Base-by-base conservation (phyloP, 2,113 vertebrate genomes). In the Scartelaos histophorus region DNA sequence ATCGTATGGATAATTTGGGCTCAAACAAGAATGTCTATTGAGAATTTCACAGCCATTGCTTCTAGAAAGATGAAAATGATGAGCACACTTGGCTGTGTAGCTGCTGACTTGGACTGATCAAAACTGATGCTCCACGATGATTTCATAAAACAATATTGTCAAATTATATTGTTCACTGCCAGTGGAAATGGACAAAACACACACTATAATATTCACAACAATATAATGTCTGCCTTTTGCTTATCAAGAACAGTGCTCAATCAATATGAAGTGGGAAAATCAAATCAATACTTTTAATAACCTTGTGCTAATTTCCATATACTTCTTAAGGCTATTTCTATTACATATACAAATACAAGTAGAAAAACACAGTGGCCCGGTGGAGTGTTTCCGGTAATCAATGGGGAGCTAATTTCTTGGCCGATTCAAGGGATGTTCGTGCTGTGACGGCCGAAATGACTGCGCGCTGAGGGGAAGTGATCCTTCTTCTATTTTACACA, bases 401-500 rank as follows among this genome's bases (percentile, higher is more conserved):
- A 84, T 73, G 85, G 76, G 73, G 81, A 74, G 77, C 34, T 85
- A 21, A 80, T 89, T 84, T 85, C 73, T 85, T 79, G 64, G 73
- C 69, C 67, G 62, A 78, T 82, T 83, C 68, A 71, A 85, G 70
- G 64, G 79, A 53, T 13, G 29, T 53, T 76, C 69, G 3, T 74
- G 60, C 60, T 64, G 61, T n/a, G 61, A 43, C 5, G 66, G 70
- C 68, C 43, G 79, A 7, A 69, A 64, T 6, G 67, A 46, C 66
- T 70, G 65, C 70, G 67, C 73, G 71, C 47, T 15, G n/a, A 65
- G 29, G 56, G 80, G 81, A 69, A 76, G 74, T 69, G 62, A 79
- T 83, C 54, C 72, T 43, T 71, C 79, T 53, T 84, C 75, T 73
- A 70, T 82, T 85, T 80, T 46, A 80, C 80, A 80, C 72, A 73